Evolutionary conservation across 2,888 invertebrate species (phyloP), one percentile per base, ranked within the genome.

Genomic region (Morpho achilles): DNA sequence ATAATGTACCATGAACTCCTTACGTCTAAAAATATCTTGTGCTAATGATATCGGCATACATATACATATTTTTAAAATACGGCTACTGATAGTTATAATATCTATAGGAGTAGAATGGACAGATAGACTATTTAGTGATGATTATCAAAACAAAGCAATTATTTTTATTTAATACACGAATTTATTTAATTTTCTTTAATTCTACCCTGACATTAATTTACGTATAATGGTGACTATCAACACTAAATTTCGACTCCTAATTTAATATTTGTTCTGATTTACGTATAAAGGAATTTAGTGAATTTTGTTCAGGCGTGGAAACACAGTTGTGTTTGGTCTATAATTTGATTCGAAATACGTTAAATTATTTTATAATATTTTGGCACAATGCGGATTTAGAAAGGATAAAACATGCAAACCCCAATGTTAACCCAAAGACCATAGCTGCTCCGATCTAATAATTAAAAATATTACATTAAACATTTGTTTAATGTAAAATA

Each of bases 141-240:
- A 80, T 78, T 81, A 82, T 77, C 77, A 81, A 85, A 84, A 82
- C 76, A 74, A 88, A 87, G 85, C 85, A 70, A 80, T 72, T 77
- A 71, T 80, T 76, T 79, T 78, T 60, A 59, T 81, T 82, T 78
- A 75, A 80, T 81, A 85, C 80, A 79, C 79, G 76, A 76, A 80
- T 77, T 76, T 77, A 69, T 72, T 74, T 67, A 67, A 71, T 78
- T 81, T 83, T 77, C 77, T 78, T 87, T 86, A 80, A 82, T 73
- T 87, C 88, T 89, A 95, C 95, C 95, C 95, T 95, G 95, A 95
- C 95, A 95, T 93, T 94, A 94, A 94, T 94, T 95, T 95, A 95
- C 95, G 95, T 95, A 95, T 95, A 93, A 94, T 94, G 94, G 94
- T 94, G 94, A 87, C 86, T 89, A 89, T 84, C 76, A 86, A 86